Conservation (phyloP, 2,113 vertebrate species). For the Callaeas wilsoni region DNA sequence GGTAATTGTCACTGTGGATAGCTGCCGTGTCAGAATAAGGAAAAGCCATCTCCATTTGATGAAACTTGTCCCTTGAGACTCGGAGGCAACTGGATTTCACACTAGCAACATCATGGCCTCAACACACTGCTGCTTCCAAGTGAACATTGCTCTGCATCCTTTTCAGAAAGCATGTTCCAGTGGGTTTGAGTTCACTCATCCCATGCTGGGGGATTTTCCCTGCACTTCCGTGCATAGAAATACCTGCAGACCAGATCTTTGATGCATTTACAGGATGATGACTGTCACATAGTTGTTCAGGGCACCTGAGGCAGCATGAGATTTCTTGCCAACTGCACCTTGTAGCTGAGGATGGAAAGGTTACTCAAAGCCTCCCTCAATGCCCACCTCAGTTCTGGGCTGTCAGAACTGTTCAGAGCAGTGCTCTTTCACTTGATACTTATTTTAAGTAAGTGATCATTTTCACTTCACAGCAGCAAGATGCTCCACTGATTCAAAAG, state of each 20-base stretch:
- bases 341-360: neutral
- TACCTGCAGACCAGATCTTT: neutral
- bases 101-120: neutral
- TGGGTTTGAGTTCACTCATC: neutral
- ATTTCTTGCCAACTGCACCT: neutral
- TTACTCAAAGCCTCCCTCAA: neutral
- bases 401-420: neutral
- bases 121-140: neutral
- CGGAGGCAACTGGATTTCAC: neutral
- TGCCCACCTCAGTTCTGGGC: neutral
- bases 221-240: neutral
- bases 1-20: neutral
- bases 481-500: neutral
- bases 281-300: neutral
- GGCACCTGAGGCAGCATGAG: neutral
- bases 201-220: neutral
- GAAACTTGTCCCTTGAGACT: neutral
- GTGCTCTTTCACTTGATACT: neutral
- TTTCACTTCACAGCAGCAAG: neutral
- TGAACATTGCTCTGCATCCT: neutral
- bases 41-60: neutral
- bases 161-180: neutral
- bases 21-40: neutral
- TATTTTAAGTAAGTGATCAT: neutral
- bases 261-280: neutral